Evolutionary conservation across 2,888 invertebrate genomes (phyloP), one percentile per base, ranked within the genome.

Genomic region (Pseudococcus viburni): DNA sequence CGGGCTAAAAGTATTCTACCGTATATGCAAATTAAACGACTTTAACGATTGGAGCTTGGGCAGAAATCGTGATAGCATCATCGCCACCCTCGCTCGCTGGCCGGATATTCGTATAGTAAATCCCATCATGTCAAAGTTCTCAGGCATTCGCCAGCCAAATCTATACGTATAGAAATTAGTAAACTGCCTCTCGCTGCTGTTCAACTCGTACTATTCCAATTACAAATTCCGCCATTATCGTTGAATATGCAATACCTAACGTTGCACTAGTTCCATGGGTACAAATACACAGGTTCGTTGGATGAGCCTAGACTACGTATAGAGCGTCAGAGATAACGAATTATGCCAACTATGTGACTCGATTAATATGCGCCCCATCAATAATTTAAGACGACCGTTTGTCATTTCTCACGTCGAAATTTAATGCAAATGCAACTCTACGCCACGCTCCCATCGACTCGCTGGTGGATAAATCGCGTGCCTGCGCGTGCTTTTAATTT

Each of bases 301-400:
- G 15, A 33, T 0, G 33, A 73, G 12, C n/a, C 39, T 39, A 3
- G 39, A 5, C 3, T 39, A 39, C 4, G 39, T 39, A 39, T 6
- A 26, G 15, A 8, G 6, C 7, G 22, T 22, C 59, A 59, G 5
- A 73, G 33, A 73, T 73, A 33, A 73, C 73, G 73, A 73, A 73
- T 73, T 73, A 73, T 73, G 73, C 73, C 73, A 73, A 6, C 80
- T 80, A 80, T 80, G 80, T 80, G 80, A 80, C 80, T 80, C 80
- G 80, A 80, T 80, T 80, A 80, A 80, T 80, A 80, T 80, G 42
- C 42, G 19, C 46, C 4, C 73, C 80, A 33, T 80, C 80, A 33
- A 80, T 80, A 80, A 80, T 80, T 80, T 80, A 80, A 80, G 80
- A 80, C 80, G 80, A 46, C 80, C 80, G 80, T 46, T 39, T 80